Base-by-base conservation (phyloP, 1,140 invertebrate species). In the Drosophila saltans region DNA sequence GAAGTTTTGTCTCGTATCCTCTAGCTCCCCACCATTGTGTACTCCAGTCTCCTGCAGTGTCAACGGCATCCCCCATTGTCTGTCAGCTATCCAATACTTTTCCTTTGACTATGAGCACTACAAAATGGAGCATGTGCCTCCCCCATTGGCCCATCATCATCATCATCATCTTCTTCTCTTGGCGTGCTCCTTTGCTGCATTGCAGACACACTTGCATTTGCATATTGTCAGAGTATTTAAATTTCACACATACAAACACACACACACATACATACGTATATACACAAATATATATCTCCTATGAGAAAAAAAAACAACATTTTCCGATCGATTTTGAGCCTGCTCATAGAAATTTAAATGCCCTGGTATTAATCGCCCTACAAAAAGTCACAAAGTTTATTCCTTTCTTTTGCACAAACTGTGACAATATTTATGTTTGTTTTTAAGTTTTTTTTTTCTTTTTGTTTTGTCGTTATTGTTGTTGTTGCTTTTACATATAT, bases 401-500 rank as follows among this genome's bases (percentile, higher is more conserved):
- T n/a, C 26, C 41, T 55, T 63, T 55, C 48, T 60, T 65, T 41
- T 39, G 48, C 30, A 43, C 16, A 8, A 43, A 16, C 40, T 62
- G 43, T 56, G 58, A 39, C 33, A 55, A 77, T 65, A 69, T 75
- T 68, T 72, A 58, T 61, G 56, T 52, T 70, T 36, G 36, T n/a
- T 40, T 55, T 72, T 66, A 72, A 36, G 6, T 36, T 36, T 36
- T 36, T 36, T 36, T 36, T 36, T 36, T 36, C 1, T 36, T 36
- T 36, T 36, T 2, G 2, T 2, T 2, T 30, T 30, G 0, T 30
- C 6, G 39, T 66, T 99, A 98, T 26, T 52, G 21, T 6, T 36
- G 6, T 36, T 36, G 33, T 36, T 36, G 39, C 63, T 99, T 98
- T 52, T 52, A 7, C 45, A 52, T 26, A 3, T 52, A 24, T n/a